Evolutionary conservation across 2,797 vertebrate species (phyloP).

Genomic region (Tympanoctomys barrerae): DNA sequence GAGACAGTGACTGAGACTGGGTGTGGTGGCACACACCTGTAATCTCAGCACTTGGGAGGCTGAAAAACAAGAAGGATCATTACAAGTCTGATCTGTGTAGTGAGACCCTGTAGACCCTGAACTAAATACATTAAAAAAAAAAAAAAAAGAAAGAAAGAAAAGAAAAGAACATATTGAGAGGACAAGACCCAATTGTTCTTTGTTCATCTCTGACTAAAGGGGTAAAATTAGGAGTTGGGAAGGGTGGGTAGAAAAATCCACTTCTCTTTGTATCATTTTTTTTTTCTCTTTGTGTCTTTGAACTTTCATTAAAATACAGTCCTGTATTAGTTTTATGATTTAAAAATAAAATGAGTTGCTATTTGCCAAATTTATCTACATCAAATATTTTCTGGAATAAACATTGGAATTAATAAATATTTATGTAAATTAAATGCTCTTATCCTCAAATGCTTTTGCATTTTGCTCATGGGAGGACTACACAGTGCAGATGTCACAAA

Average conservation of each 20-base stretch:
- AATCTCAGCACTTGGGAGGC: no score
- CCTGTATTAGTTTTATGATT: constrained; percentile 32
- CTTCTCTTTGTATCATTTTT: not conserved
- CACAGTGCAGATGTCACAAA: not conserved
- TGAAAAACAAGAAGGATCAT: no score
- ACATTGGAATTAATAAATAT: constrained; percentile 39
- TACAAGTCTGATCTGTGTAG: no score
- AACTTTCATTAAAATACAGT: not conserved
- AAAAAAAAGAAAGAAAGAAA: no score
- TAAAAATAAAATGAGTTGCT: constrained; percentile 31
- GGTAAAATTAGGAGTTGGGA: not conserved
- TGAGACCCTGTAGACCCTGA: no score
- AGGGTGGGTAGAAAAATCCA: not conserved
- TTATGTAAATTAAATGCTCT: constrained; percentile 34
- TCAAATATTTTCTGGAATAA: constrained; percentile 48
- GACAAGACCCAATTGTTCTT: no score
- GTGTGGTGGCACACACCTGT: no score
- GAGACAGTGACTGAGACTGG: no score
- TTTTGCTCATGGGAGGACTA: not conserved
- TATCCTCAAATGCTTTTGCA: not conserved
- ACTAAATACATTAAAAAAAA: no score
- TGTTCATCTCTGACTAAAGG: not conserved
- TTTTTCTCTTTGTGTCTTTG: not conserved
- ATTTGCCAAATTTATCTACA: not conserved
- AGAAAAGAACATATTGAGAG: not conserved